phyloP scores from a whole-genome alignment of 2,113 vertebrate genomes.

The Capreolus pygargus region DNA sequence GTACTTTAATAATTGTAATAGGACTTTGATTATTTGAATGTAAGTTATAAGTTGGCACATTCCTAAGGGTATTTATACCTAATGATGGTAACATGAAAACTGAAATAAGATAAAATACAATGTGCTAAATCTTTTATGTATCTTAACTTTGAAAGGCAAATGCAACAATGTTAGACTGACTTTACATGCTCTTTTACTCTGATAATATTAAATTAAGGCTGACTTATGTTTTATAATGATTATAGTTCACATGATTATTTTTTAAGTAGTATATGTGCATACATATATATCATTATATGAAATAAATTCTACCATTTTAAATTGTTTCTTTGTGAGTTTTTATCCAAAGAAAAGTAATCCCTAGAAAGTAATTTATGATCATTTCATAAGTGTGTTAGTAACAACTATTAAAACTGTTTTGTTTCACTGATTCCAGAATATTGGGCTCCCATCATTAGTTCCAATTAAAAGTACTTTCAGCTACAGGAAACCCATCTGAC shows the following conservation, averaged over 20 bases:
- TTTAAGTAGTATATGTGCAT: constrained; percentile 74
- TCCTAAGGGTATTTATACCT: constrained; percentile 67
- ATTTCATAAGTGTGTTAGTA: constrained; percentile 7
- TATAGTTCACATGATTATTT: constrained; percentile 80
- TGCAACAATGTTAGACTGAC: constrained; percentile 64
- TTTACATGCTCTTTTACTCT: constrained; percentile 72
- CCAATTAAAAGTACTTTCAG: constrained; percentile 7
- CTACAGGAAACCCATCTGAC: background rate
- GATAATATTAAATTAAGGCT: constrained; percentile 70
- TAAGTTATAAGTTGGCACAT: constrained; percentile 45
- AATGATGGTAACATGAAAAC: constrained; percentile 59
- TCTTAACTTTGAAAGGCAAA: constrained; percentile 65
- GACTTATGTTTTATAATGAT: constrained; percentile 74
- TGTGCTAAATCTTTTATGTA: constrained; percentile 55
- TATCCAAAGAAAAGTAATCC: background rate
- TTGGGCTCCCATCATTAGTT: background rate
- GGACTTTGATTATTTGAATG: constrained; percentile 59
- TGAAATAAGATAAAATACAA: constrained; percentile 57
- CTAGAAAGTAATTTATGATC: background rate
- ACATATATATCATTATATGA: constrained; percentile 57
- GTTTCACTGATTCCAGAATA: constrained; percentile 23
- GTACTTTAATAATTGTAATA: constrained; percentile 55
- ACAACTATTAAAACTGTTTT: constrained; percentile 20
- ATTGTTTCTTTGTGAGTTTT: constrained; percentile 50
- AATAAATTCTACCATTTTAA: constrained; percentile 72